phyloP scores from a whole-genome alignment of 2,888 invertebrate genomes.

The Pycnomerus fuliginosus region DNA sequence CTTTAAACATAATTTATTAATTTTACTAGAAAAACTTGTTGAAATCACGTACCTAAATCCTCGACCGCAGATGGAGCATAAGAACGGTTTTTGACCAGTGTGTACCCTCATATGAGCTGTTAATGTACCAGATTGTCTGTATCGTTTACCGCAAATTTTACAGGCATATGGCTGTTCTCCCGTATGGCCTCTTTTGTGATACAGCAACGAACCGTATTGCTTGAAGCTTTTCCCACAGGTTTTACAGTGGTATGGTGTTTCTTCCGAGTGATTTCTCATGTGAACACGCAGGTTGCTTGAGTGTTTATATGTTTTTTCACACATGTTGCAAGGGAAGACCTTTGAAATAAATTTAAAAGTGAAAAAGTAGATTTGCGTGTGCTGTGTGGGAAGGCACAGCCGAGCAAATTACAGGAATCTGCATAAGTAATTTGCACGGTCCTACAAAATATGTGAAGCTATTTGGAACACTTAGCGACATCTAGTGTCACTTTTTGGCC shows the following conservation, averaged over 20 bases:
- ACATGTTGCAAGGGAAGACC: slow-evolving; percentile 34
- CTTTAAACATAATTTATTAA: too few relatives aligned
- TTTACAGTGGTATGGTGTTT: slow-evolving; percentile 45
- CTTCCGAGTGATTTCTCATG: slow-evolving; percentile 44
- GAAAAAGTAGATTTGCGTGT: too few relatives aligned
- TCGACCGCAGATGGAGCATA: slow-evolving; percentile 36
- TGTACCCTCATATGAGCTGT: slow-evolving; percentile 47
- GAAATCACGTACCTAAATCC: slow-evolving; percentile 26
- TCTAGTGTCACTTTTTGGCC: too few relatives aligned
- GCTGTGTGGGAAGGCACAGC: too few relatives aligned
- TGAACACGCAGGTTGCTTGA: slow-evolving; percentile 43
- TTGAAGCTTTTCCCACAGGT: slow-evolving; percentile 46
- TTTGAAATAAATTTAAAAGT: too few relatives aligned
- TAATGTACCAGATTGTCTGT: slow-evolving; percentile 45
- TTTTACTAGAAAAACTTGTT: not conserved
- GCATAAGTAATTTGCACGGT: too few relatives aligned
- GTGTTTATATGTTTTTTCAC: slow-evolving; percentile 32
- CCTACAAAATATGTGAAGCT: too few relatives aligned
- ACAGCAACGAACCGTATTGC: slow-evolving; percentile 41
- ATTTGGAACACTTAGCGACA: too few relatives aligned
- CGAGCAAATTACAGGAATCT: too few relatives aligned
- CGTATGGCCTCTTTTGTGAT: slow-evolving; percentile 45
- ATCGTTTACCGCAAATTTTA: slow-evolving; percentile 44
- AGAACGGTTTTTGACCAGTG: slow-evolving; percentile 39
- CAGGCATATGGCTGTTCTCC: slow-evolving; percentile 44